Percentiles rank a stretch among this genome's conserved stretches.
phyloP scores from a whole-genome alignment of 1,140 invertebrate species.

The Eupeodes corollae region DNA sequence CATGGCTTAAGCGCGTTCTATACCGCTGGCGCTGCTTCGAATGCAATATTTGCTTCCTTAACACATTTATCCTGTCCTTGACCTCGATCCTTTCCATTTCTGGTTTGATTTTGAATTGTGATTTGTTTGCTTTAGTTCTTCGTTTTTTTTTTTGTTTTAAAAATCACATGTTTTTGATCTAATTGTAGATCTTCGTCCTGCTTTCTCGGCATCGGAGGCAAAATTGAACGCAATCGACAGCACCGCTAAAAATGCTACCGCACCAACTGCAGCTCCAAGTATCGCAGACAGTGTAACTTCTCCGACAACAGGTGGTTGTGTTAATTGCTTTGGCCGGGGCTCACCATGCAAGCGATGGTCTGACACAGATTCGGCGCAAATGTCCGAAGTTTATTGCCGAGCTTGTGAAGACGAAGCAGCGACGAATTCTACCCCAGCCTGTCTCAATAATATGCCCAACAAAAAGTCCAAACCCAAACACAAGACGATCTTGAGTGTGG shows the following conservation, averaged over 20 bases:
- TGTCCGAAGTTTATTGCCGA: constrained; percentile 40
- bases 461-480: constrained; percentile 30
- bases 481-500: constrained; percentile 28
- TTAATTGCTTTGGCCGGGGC: constrained; percentile 30
- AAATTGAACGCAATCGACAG: constrained; percentile 21
- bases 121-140: constrained; percentile 21
- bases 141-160: constrained; percentile 20
- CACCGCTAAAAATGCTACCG: neutral
- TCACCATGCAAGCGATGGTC: constrained; percentile 37
- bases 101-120: constrained; percentile 16
- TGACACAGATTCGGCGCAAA: constrained; percentile 25
- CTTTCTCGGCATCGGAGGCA: constrained; percentile 37
- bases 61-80: neutral
- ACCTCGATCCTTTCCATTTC: constrained; percentile 8
- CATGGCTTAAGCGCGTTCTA: no score
- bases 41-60: no score
- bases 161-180: constrained; percentile 12
- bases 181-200: constrained; percentile 39
- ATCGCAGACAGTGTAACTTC: neutral
- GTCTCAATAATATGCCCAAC: constrained; percentile 39
- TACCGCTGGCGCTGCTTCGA: no score
- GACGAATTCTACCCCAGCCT: constrained; percentile 40
- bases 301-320: constrained; percentile 17
- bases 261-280: neutral
- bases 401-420: constrained; percentile 36